Conservation (phyloP, 2,113 vertebrate genomes). For the Crocuta crocuta region DNA sequence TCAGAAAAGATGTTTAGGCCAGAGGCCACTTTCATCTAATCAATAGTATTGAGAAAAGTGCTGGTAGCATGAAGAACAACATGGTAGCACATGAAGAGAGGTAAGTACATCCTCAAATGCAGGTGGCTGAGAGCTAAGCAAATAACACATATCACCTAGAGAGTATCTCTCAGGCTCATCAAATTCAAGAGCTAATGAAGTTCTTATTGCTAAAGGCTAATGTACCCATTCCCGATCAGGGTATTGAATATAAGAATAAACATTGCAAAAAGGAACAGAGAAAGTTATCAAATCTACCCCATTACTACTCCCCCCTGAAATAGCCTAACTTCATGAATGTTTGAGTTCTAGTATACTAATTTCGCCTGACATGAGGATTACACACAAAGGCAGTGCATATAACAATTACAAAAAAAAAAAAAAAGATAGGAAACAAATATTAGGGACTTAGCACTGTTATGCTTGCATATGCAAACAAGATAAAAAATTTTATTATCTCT, state of each 20-base stretch:
- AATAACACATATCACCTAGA: background rate
- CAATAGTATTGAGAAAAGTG: background rate
- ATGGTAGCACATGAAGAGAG: background rate
- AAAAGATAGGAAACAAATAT: background rate
- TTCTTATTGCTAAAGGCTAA: background rate
- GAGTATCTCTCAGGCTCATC: background rate
- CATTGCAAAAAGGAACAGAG: background rate
- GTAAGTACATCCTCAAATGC: background rate
- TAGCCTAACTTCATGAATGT: background rate
- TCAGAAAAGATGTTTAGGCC: background rate
- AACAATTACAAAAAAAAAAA: background rate
- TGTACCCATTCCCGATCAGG: background rate
- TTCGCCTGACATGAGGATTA: conserved; percentile 20
- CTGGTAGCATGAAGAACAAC: background rate
- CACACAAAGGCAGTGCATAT: background rate
- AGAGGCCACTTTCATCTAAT: background rate
- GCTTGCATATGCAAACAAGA: background rate
- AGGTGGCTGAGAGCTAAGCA: background rate
- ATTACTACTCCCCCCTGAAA: background rate
- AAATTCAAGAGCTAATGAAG: background rate
- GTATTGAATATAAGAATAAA: background rate
- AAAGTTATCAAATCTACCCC: background rate
- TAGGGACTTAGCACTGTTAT: background rate
- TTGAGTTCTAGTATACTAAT: background rate
- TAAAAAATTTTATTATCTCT: background rate